Evolutionary conservation across 1,140 invertebrate species (phyloP), one percentile per base, ranked within the genome.

Genomic region (Drosophila kohkoa): DNA sequence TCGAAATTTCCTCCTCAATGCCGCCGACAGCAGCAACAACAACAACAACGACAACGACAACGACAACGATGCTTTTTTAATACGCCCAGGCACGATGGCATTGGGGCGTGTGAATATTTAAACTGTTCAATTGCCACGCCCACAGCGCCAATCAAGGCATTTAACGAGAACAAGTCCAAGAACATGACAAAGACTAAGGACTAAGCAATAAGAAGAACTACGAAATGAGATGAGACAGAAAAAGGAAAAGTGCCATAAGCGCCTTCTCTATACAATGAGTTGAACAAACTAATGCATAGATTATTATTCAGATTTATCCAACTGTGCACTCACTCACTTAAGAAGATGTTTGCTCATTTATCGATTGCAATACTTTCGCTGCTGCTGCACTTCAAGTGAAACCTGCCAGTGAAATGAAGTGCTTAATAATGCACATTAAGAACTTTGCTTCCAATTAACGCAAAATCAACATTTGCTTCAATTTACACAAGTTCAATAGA

Each of bases 101-200:
- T 20, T 35, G 30, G 32, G 71, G 65, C 57, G 71, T 69, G 48
- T 57, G 71, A 55, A 69, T 69, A 55, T 74, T 69, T 74, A 62
- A 74, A 55, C 25, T 57, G 57, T 62, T 77, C 51, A 77, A 77
- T 67, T 73, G 75, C 82, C 82, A 87, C 82, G 78, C 82, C 82
- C 82, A 72, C 57, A 64, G 63, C 64, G 64, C 45, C 81, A 80
- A 72, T 86, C 20, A 70, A 58, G 58, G 69, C 69, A 76, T 80
- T 79, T 76, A 75, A 74, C 62, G 45, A 11, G 58, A 41, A 59
- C 13, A 52, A 45, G 64, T 25, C 20, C 52, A 68, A 63, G 48
- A 62, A 51, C 73, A 63, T 3, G 20, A 46, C 54, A 82, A 72
- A 66, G 51, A 45, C 35, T 15, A 46, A 7, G 35, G 10, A 38